Evolutionary conservation across 2,113 vertebrate genomes (phyloP).

Genomic region (Trachemys scripta): DNA sequence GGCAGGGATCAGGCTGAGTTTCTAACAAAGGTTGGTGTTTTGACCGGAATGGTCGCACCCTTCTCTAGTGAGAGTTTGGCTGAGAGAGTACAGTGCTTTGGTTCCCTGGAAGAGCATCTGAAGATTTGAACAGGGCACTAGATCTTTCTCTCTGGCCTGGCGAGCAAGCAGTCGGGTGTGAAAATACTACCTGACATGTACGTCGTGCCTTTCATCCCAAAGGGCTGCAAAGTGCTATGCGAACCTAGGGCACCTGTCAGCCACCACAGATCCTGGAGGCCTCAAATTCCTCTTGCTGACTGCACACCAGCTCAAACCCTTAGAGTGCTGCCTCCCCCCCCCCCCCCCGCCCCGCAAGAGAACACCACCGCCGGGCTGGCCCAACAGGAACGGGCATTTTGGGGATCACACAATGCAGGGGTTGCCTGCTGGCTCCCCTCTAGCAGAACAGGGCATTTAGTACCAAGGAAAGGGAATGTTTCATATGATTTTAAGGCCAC

Average conservation of each 20-base stretch:
- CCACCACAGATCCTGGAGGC: neutral
- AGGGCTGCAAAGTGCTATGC: neutral
- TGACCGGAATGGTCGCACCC: neutral
- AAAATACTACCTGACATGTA: neutral
- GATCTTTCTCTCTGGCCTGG: neutral
- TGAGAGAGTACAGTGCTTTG: neutral
- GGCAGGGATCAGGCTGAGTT: neutral
- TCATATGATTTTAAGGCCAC: neutral
- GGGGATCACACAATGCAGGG: neutral
- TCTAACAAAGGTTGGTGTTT: neutral
- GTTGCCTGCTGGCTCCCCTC: neutral
- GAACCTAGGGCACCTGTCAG: neutral
- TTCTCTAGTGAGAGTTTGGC: neutral
- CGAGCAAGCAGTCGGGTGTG: neutral
- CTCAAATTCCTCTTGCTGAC: neutral
- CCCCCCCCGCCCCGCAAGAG: accelerated
- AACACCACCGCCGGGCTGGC: neutral
- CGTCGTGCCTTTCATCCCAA: neutral
- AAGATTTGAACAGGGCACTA: neutral
- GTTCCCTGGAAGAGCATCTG: neutral
- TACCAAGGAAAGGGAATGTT: neutral
- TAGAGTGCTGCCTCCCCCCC: neutral
- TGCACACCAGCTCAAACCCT: neutral
- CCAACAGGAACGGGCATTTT: neutral
- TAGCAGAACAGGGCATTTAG: neutral